A percentile compares a stretch with the other conserved stretches of the same genome.
These are phyloP conservation scores for Mico argentatus DNA, from an alignment of 2,797 vertebrate species.

Conservation along the genomic window DNA sequence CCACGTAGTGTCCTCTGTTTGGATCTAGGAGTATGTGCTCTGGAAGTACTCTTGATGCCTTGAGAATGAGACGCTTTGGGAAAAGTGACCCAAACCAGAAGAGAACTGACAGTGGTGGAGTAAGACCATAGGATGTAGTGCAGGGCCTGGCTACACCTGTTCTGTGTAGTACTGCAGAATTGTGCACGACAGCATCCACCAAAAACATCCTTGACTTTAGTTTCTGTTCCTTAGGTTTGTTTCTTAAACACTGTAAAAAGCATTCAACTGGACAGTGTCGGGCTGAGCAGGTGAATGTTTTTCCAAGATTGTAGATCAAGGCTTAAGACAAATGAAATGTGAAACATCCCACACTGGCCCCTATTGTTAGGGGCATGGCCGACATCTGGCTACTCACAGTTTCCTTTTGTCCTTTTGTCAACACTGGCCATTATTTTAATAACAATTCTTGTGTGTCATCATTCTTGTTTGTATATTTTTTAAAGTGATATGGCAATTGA, in stretches of 20 bases:
- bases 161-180: background rate
- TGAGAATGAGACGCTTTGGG: background rate
- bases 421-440: background rate
- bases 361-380: background rate
- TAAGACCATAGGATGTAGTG: background rate
- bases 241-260: background rate
- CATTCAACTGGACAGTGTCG: background rate
- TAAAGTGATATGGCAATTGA: background rate
- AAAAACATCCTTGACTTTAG: background rate
- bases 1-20: background rate
- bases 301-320: background rate
- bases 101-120: background rate
- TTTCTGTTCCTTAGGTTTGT: background rate
- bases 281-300: background rate
- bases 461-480: background rate
- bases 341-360: background rate
- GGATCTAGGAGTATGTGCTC: too few species aligned
- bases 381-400: background rate
- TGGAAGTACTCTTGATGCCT: background rate
- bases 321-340: background rate
- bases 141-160: rapidly evolving
- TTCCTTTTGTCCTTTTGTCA: background rate
- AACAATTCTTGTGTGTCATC: background rate
- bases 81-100: background rate
- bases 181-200: background rate